Evolutionary conservation across 2,888 invertebrate genomes (phyloP).

Genomic region (Athalia cordata): DNA sequence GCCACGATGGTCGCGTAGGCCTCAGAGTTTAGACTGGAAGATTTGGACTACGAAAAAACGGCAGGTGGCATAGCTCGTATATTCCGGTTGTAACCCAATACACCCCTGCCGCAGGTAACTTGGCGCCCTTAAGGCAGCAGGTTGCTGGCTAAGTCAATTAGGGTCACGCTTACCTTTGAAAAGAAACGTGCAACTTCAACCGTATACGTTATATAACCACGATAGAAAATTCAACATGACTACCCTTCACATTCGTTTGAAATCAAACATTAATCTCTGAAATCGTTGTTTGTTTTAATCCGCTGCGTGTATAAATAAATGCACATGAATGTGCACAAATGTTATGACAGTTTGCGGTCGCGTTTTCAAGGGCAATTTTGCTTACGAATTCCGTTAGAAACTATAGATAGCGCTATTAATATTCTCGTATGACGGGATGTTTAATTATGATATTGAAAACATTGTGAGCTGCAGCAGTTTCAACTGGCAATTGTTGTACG

Average conservation of each 20-base stretch:
- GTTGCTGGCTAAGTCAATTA: conserved; percentile 43
- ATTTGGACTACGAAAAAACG: conserved; percentile 34
- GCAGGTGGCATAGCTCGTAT: conserved; percentile 34
- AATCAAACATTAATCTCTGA: conserved; percentile 27
- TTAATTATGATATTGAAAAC: too few relatives aligned
- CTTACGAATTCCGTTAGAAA: background rate
- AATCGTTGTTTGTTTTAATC: conserved; percentile 14
- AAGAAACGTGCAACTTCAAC: conserved; percentile 16
- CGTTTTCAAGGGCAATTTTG: conserved; percentile 12
- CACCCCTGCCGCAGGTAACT: conserved; percentile 40
- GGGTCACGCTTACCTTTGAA: conserved; percentile 37
- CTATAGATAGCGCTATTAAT: background rate
- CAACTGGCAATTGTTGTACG: too few relatives aligned
- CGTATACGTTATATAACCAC: background rate
- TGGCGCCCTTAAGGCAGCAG: conserved; percentile 38
- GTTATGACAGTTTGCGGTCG: conserved; percentile 24
- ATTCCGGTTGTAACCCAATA: conserved; percentile 45
- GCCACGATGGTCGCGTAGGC: background rate
- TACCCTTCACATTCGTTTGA: background rate
- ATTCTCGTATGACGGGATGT: too few relatives aligned
- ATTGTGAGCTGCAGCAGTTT: too few relatives aligned
- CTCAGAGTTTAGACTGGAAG: background rate
- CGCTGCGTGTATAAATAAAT: background rate
- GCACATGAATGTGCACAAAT: conserved; percentile 6
- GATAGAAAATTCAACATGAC: background rate